Evolutionary conservation across 2,113 vertebrate genomes (phyloP).

Genomic region (Furnarius figulus): DNA sequence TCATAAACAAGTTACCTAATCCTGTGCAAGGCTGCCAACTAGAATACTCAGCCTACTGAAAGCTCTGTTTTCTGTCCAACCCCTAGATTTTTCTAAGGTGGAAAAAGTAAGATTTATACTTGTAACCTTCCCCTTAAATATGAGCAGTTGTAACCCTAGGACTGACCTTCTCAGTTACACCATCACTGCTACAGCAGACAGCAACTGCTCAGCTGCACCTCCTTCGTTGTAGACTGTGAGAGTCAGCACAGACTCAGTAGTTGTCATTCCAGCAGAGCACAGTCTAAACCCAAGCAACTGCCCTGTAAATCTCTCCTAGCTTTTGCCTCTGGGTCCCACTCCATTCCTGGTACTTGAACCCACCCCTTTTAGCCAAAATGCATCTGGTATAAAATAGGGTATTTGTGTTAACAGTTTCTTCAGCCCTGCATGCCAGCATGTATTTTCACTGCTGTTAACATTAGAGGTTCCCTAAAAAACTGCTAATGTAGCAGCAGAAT

Average conservation of each 20-base stretch:
- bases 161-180: not conserved
- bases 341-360: not conserved
- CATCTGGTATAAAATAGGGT: not conserved
- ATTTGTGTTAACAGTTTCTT: not conserved
- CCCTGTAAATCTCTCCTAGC: not conserved
- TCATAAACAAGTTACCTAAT: not conserved
- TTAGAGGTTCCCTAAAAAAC: not conserved
- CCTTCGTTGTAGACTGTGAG: not conserved
- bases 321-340: not conserved
- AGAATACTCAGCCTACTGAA: not conserved
- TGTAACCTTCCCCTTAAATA: not conserved
- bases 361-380: not conserved
- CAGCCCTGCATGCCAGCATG: rapidly evolving
- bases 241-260: not conserved
- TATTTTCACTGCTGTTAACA: not conserved
- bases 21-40: not conserved
- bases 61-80: not conserved
- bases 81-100: not conserved
- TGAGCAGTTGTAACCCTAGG: not conserved
- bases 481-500: not conserved
- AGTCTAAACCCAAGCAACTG: not conserved
- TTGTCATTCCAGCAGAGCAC: not conserved
- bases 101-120: not conserved
- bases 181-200: not conserved
- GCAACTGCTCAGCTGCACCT: not conserved